Conservation (phyloP, 2,797 vertebrate species). For the Chelmon rostratus region DNA sequence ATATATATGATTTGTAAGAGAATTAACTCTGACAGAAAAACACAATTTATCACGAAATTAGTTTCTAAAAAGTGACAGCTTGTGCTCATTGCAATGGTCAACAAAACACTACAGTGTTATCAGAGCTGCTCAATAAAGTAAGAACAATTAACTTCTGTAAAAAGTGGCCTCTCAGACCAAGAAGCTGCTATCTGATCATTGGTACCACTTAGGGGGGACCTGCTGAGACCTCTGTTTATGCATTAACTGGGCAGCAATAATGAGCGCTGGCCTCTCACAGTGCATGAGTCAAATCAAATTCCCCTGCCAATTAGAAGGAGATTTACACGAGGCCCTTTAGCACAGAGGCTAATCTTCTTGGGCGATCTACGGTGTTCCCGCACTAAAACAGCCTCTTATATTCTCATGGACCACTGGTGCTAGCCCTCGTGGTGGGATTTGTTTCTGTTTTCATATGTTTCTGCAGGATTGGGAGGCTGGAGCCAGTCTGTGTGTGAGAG, state of each 20-base stretch:
- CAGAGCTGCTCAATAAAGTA: constrained; percentile 49
- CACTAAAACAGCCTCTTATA: constrained; percentile 82
- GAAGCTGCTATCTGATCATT: constrained; percentile 78
- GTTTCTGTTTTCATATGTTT: constrained; percentile 85
- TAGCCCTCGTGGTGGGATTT: constrained; percentile 79
- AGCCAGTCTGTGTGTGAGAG: constrained; percentile 79
- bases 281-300: constrained; percentile 83
- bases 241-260: constrained; percentile 82
- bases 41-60: constrained; percentile 37
- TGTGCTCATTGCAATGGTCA: constrained; percentile 29
- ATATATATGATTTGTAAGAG: background rate
- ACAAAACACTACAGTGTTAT: constrained; percentile 37
- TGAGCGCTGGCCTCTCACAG: constrained; percentile 77
- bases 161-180: constrained; percentile 46
- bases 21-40: constrained; percentile 4
- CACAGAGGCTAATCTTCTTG: constrained; percentile 80
- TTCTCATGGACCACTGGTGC: constrained; percentile 76
- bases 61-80: constrained; percentile 21
- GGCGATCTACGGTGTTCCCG: constrained; percentile 75
- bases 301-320: constrained; percentile 84
- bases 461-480: constrained; percentile 69
- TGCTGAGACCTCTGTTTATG: constrained; percentile 79
- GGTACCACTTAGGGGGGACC: constrained; percentile 76
- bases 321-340: constrained; percentile 78
- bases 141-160: constrained; percentile 72